Conservation (phyloP, 2,888 invertebrate genomes). For the Leucania comma region DNA sequence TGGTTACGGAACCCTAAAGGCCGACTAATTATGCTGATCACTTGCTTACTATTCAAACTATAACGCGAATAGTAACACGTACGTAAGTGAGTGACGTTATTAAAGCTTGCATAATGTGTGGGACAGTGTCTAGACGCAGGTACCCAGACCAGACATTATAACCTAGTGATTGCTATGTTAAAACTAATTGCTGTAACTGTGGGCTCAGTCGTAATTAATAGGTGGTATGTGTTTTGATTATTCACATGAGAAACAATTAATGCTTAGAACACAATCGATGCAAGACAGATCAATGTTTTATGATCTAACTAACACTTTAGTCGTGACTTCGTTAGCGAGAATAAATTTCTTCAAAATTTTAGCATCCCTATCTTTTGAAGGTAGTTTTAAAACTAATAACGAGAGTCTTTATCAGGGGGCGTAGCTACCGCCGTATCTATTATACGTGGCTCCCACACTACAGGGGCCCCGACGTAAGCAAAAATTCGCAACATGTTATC, state of each 20-base stretch:
- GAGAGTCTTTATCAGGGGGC: too few species aligned
- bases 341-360: too few species aligned
- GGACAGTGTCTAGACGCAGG: conserved; percentile 45
- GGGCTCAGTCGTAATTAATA: conserved; percentile 12
- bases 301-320: neutral
- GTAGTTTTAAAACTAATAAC: too few species aligned
- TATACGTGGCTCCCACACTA: too few species aligned
- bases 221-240: conserved; percentile 10
- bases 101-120: conserved; percentile 53
- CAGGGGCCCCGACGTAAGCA: too few species aligned
- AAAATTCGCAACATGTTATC: too few species aligned
- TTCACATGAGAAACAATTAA: neutral
- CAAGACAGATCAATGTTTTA: neutral
- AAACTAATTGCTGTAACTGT: conserved; percentile 24
- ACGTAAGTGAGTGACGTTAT: conserved; percentile 37
- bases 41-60: conserved; percentile 39
- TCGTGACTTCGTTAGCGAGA: too few species aligned
- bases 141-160: conserved; percentile 21
- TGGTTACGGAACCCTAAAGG: neutral
- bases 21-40: conserved; percentile 49
- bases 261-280: neutral
- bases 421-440: too few species aligned
- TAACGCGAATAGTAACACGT: conserved; percentile 48
- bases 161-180: conserved; percentile 34
- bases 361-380: too few species aligned